These are phyloP conservation scores for Meiosimyza platycephala DNA, from an alignment of 2,888 invertebrate genomes.

Conservation along the genomic window DNA sequence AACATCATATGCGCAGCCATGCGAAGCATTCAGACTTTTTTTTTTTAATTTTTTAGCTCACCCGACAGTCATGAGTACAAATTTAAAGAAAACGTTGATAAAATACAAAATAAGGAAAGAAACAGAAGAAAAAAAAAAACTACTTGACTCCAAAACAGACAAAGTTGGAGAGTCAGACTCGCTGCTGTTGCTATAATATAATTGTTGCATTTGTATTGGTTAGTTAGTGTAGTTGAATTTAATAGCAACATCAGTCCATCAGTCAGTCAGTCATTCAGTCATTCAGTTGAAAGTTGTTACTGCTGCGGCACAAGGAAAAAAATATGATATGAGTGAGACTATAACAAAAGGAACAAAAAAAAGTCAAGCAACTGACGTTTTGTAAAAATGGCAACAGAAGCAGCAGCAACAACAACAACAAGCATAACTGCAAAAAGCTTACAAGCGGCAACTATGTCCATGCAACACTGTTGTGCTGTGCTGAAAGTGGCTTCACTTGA, in stretches of 20 bases:
- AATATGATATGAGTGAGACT: not conserved
- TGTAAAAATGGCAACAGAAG: slow-evolving; percentile 30
- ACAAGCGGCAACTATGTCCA: slow-evolving; percentile 37
- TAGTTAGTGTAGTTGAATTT: slow-evolving; percentile 14
- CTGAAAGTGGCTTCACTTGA: slow-evolving; percentile 10
- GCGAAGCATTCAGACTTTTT: slow-evolving; percentile 22
- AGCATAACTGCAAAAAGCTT: slow-evolving; percentile 20
- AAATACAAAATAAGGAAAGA: too few species aligned
- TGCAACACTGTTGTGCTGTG: slow-evolving; percentile 43
- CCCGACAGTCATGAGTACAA: too few species aligned
- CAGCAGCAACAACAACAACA: slow-evolving; percentile 38
- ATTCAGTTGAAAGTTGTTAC: slow-evolving; percentile 13
- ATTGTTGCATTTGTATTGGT: slow-evolving; percentile 9
- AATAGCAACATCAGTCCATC: slow-evolving; percentile 13
- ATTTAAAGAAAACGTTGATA: too few species aligned
- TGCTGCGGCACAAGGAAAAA: not conserved
- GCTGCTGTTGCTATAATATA: not conserved
- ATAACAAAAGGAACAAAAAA: not conserved
- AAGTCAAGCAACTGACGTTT: not conserved
- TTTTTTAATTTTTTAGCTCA: too few species aligned
- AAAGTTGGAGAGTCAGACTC: not conserved
- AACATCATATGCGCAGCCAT: slow-evolving; percentile 35
- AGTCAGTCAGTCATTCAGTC: slow-evolving; percentile 10
- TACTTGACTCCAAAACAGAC: slow-evolving; percentile 19
- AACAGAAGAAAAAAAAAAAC: not conserved